Conservation (phyloP, 2,113 vertebrate species). For the Xiphophorus hellerii region DNA sequence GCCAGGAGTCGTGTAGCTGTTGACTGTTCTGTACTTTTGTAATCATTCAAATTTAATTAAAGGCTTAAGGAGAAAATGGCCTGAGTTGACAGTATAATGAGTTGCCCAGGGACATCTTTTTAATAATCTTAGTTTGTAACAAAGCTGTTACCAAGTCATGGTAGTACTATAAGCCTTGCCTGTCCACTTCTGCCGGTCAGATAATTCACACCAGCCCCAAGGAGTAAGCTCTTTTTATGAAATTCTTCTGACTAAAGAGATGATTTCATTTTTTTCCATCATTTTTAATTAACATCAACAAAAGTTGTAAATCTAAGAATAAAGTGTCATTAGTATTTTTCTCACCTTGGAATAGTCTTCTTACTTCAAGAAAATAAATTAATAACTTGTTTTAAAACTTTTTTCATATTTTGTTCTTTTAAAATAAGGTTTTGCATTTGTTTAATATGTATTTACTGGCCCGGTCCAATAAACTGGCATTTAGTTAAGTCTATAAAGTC, state of each 20-base stretch:
- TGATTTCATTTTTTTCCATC: conserved; percentile 72
- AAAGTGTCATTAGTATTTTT: conserved; percentile 15
- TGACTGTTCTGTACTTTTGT: conserved; percentile 79
- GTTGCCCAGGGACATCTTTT: conserved; percentile 80
- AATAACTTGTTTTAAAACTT: no score
- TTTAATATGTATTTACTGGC: neutral
- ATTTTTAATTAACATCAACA: conserved; percentile 65
- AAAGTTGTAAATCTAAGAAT: conserved; percentile 22
- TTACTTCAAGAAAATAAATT: no score
- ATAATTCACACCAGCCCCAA: conserved; percentile 72
- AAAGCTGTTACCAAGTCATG: conserved; percentile 79
- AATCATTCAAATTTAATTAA: conserved; percentile 84
- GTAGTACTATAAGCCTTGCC: conserved; percentile 61
- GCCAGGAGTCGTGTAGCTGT: conserved; percentile 71
- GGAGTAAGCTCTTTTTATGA: conserved; percentile 56
- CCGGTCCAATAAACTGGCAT: no score
- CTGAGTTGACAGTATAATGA: conserved; percentile 81
- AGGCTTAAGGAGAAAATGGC: conserved; percentile 75
- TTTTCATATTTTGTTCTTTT: neutral
- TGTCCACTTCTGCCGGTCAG: conserved; percentile 60
- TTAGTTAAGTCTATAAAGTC: no score
- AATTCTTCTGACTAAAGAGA: conserved; percentile 74
- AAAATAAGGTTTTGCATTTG: neutral
- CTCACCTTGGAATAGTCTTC: no score
- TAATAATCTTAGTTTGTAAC: conserved; percentile 81